Evolutionary conservation across 1,140 invertebrate species (phyloP), one percentile per base, ranked within the genome.

Genomic region (Drosophila biarmipes): DNA sequence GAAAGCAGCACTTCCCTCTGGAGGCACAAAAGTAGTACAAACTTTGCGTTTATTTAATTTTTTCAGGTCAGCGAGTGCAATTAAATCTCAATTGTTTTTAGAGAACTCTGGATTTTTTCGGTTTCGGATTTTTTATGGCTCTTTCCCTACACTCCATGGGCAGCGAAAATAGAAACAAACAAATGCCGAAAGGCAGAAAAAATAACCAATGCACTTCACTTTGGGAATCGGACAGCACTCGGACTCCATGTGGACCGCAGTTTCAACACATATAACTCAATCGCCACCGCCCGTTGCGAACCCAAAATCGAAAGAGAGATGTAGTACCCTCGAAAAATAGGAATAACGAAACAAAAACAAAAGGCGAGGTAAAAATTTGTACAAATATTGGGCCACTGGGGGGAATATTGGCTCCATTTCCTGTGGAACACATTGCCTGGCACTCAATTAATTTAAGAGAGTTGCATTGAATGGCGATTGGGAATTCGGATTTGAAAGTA

Each of bases 361-460:
- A n/a, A 14, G 29, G 55, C 42, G 15, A 54, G 40, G 42, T 40
- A 24, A 21, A 52, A 69, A 54, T 54, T 77, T 57, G 46, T 61
- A 69, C 46, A 69, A 62, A 57, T 57, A 59, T 87, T 72, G 55
- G 38, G 21, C 40, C 38, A 49, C 43, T 54, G 52, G 45, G 51
- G 29, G 51, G 27, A 42, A 45, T 48, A 40, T 56, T 55, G 49
- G 19, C 31, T 56, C 37, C 27, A 29, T 42, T 49, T 29, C 55
- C 43, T 46, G 51, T 38, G 24, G 27, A 37, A 21, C 24, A 37
- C 42, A 66, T 85, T 46, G 68, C 62, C 75, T 77, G 66, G 66
- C 82, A 87, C 84, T 89, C 68, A 79, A 87, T 87, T 87, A 79
- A 79, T 73, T 87, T 79, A 63, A 76, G 45, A 53, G 37, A 63